Evolutionary conservation across 2,797 vertebrate genomes (phyloP).

Genomic region (Poeciliopsis turneri): DNA sequence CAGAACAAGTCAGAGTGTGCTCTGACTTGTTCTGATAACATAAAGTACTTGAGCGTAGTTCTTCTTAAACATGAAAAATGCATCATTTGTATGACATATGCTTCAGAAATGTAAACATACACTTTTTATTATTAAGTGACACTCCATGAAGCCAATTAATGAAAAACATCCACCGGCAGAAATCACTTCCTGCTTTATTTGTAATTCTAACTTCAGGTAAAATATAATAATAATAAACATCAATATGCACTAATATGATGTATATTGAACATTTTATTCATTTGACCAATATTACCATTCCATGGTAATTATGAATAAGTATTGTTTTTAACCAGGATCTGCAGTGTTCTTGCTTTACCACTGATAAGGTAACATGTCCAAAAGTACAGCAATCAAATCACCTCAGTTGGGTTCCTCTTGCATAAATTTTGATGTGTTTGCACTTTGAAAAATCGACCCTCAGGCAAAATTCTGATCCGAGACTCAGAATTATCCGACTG

Average conservation of each 20-base stretch:
- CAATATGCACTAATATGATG: slow-evolving; percentile 51
- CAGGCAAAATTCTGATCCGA: neutral
- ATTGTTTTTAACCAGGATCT: neutral
- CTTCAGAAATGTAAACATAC: slow-evolving; percentile 29
- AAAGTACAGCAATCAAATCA: neutral
- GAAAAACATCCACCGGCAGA: slow-evolving; percentile 11
- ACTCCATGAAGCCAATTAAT: slow-evolving; percentile 40
- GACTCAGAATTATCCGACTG: neutral
- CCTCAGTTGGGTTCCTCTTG: neutral
- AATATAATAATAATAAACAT: slow-evolving; percentile 17
- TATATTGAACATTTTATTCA: slow-evolving; percentile 1
- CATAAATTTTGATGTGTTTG: neutral
- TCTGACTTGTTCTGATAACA: neutral
- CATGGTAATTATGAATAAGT: neutral
- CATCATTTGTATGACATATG: neutral
- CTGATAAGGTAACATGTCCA: neutral
- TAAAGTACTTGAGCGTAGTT: neutral
- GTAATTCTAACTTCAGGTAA: slow-evolving; percentile 46
- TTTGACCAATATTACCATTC: slow-evolving; percentile 1
- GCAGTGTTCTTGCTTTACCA: neutral
- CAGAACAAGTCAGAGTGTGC: neutral
- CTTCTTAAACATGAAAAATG: neutral
- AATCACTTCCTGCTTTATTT: slow-evolving; percentile 32
- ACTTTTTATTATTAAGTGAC: slow-evolving; percentile 1
- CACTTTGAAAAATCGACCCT: neutral